These are phyloP conservation scores for Venturia canescens DNA, from an alignment of 1,140 invertebrate genomes.

Conservation along the genomic window DNA sequence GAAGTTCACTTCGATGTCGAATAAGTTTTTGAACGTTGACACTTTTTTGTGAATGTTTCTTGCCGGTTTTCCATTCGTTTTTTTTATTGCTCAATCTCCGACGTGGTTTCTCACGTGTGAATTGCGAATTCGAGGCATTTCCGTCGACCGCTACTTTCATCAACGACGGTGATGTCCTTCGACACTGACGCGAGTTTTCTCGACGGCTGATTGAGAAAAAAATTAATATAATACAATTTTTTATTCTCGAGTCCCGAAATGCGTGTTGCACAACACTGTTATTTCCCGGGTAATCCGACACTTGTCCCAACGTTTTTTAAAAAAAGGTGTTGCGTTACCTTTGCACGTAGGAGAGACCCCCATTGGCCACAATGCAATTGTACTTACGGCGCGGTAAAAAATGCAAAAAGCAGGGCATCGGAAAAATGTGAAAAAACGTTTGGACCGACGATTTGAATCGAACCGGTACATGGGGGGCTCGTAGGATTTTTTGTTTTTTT, in stretches of 20 bases:
- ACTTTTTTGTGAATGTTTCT: not conserved
- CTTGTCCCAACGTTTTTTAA: slow-evolving; percentile 20
- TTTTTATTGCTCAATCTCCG: not conserved
- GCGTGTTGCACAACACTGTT: slow-evolving; percentile 40
- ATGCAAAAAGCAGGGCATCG: slow-evolving; percentile 54
- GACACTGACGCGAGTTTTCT: slow-evolving; percentile 27
- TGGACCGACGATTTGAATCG: slow-evolving; percentile 60
- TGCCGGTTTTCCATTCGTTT: not conserved
- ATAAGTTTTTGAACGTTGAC: too few species aligned
- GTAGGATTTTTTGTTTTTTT: slow-evolving; percentile 18
- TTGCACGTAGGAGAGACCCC: slow-evolving; percentile 33
- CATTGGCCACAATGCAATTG: slow-evolving; percentile 44
- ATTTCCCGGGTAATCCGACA: slow-evolving; percentile 42
- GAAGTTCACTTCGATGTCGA: too few species aligned
- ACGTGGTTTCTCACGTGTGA: slow-evolving; percentile 9
- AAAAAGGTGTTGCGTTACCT: slow-evolving; percentile 43
- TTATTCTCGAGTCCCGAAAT: not conserved
- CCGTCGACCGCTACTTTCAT: slow-evolving; percentile 19
- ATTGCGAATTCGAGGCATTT: not conserved
- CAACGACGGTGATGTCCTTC: too few species aligned
- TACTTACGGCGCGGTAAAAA: not conserved
- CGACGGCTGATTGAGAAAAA: slow-evolving; percentile 12
- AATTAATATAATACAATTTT: slow-evolving; percentile 22
- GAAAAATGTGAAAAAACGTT: slow-evolving; percentile 52
- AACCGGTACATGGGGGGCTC: slow-evolving; percentile 40